Conservation (phyloP, 2,797 vertebrate species). For the Taeniopygia guttata region DNA sequence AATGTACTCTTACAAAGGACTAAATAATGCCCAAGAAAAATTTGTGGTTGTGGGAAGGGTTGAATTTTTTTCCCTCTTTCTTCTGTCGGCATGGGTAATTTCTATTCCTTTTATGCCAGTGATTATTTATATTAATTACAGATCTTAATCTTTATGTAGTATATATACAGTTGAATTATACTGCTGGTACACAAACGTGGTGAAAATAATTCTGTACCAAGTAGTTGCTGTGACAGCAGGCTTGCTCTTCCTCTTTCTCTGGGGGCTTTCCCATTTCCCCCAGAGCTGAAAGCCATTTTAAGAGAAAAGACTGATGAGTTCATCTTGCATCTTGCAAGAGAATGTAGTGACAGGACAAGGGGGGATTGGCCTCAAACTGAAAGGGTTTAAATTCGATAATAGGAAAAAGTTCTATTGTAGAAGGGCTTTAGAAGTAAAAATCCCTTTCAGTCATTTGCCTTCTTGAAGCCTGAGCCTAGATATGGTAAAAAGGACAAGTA, state of each 20-base stretch:
- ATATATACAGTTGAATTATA: not conserved
- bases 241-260: not conserved
- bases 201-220: not conserved
- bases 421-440: not conserved
- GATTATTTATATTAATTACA: not conserved
- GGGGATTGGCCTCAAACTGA: not conserved
- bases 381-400: not conserved
- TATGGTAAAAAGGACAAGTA: not conserved
- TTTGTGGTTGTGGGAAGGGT: not conserved
- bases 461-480: not conserved
- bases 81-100: not conserved
- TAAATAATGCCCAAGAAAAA: not conserved
- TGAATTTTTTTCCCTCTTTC: not conserved
- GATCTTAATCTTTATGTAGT: not conserved
- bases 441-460: not conserved
- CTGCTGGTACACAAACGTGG: not conserved
- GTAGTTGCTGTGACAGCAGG: not conserved
- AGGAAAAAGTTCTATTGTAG: not conserved
- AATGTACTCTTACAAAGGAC: not conserved
- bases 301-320: not conserved
- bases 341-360: not conserved
- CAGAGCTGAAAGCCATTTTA: not conserved
- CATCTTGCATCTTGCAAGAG: not conserved
- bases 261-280: not conserved
- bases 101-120: not conserved